Percentiles rank a stretch among this genome's conserved stretches.
Conservation (phyloP, 2,888 invertebrate genomes). For the Hirtodrosophila histrioides region DNA sequence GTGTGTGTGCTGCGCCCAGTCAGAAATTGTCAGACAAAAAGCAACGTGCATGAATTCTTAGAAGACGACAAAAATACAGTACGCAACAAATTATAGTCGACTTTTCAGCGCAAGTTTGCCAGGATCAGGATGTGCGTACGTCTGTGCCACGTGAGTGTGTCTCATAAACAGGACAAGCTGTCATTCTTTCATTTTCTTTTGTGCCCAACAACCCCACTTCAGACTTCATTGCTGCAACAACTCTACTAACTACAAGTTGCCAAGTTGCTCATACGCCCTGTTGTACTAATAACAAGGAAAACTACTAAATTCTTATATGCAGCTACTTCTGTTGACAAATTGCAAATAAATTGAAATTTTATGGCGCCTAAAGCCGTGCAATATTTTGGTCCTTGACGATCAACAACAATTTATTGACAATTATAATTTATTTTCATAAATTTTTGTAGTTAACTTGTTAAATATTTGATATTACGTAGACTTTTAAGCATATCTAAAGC, state of each 20-base stretch:
- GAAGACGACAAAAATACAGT: not conserved
- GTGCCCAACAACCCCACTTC: not conserved
- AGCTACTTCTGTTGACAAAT: slow-evolving; percentile 56
- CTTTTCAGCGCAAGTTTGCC: slow-evolving; percentile 22
- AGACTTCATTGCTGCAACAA: not conserved
- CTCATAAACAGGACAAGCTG: slow-evolving; percentile 68
- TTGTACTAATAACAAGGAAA: slow-evolving; percentile 54
- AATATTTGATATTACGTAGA: too few relatives aligned
- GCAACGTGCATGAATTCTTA: slow-evolving; percentile 29
- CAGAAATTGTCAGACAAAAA: slow-evolving; percentile 42
- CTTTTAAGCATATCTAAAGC: too few relatives aligned
- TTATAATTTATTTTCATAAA: too few relatives aligned
- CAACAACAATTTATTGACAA: slow-evolving; percentile 29
- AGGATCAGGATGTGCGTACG: slow-evolving; percentile 9
- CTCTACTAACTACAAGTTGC: slow-evolving; percentile 15
- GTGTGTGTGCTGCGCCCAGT: slow-evolving; percentile 30
- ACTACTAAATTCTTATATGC: too few relatives aligned
- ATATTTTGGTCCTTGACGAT: slow-evolving; percentile 42
- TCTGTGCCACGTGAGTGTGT: slow-evolving; percentile 20
- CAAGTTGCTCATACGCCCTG: slow-evolving; percentile 67
- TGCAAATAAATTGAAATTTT: slow-evolving; percentile 76
- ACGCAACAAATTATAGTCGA: slow-evolving; percentile 30
- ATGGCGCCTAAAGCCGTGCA: slow-evolving; percentile 55
- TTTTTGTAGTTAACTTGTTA: too few relatives aligned
- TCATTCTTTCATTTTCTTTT: slow-evolving; percentile 64